phyloP scores from a whole-genome alignment of 1,140 invertebrate genomes.

The Cylas formicarius region DNA sequence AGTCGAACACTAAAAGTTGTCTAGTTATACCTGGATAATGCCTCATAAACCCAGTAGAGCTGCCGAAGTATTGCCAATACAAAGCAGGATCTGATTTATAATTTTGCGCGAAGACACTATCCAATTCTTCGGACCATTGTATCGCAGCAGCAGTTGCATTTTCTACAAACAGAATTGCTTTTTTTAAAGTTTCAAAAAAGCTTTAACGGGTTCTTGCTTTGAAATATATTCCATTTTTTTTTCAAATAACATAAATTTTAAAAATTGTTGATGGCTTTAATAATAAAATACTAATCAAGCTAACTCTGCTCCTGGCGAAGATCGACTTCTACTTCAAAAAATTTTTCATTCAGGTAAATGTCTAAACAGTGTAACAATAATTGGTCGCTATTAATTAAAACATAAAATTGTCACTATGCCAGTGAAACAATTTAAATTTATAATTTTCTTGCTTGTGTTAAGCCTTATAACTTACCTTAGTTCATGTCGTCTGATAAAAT shows the following conservation, averaged over 20 bases:
- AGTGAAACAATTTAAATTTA: too few species aligned
- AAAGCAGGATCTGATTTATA: slow-evolving; percentile 82
- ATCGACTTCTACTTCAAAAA: too few species aligned
- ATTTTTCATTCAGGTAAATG: too few species aligned
- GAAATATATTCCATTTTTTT: slow-evolving; percentile 10
- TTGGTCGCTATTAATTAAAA: too few species aligned
- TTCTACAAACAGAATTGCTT: slow-evolving; percentile 44
- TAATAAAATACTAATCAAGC: too few species aligned
- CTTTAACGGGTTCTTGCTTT: slow-evolving; percentile 1
- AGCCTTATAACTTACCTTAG: too few species aligned
- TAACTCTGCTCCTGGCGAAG: too few species aligned
- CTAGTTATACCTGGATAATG: slow-evolving; percentile 85
- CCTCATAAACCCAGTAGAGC: slow-evolving; percentile 82
- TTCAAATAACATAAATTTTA: not conserved
- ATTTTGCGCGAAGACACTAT: slow-evolving; percentile 79
- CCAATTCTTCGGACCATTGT: slow-evolving; percentile 78
- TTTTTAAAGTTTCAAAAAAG: too few species aligned
- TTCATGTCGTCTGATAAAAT: too few species aligned
- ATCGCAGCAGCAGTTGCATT: slow-evolving; percentile 64
- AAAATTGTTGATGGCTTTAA: not conserved
- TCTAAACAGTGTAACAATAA: too few species aligned
- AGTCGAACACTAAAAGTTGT: slow-evolving; percentile 30
- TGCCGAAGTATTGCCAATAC: slow-evolving; percentile 96
- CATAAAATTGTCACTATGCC: too few species aligned
- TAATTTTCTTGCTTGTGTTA: too few species aligned